Conservation (phyloP, 2,888 invertebrate species). For the Stegophylla sp. region DNA sequence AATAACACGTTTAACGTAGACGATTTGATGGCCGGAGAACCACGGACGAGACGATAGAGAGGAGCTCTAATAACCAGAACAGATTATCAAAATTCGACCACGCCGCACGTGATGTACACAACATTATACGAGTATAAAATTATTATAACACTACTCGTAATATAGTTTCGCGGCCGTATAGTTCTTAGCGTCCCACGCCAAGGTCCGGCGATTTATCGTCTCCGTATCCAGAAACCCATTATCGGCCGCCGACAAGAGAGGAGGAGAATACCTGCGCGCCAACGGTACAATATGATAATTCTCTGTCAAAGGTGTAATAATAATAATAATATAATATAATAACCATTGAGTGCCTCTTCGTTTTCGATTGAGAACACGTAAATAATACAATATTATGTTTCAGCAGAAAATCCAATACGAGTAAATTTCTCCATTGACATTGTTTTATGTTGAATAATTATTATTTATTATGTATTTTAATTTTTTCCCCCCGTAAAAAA, state of each 20-base stretch:
- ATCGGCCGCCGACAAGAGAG: constrained; percentile 10
- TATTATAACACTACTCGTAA: too few species aligned
- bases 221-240: constrained; percentile 43
- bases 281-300: constrained; percentile 47
- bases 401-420: neutral
- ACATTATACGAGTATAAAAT: neutral
- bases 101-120: neutral
- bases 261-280: too few species aligned
- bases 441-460: too few species aligned
- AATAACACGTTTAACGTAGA: too few species aligned
- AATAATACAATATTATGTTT: neutral
- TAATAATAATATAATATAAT: neutral
- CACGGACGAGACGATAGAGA: too few species aligned
- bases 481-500: too few species aligned
- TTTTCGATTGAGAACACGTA: neutral
- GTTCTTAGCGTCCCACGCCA: constrained; percentile 41
- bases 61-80: neutral
- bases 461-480: too few species aligned
- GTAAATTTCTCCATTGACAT: neutral
- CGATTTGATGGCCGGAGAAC: too few species aligned
- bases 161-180: neutral
- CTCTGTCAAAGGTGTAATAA: constrained; percentile 34
- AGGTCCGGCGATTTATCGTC: constrained; percentile 39
- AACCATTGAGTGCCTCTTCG: neutral
- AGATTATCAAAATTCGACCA: neutral